phyloP scores from a whole-genome alignment of 1,140 invertebrate genomes.

The Nomia melanderi region DNA sequence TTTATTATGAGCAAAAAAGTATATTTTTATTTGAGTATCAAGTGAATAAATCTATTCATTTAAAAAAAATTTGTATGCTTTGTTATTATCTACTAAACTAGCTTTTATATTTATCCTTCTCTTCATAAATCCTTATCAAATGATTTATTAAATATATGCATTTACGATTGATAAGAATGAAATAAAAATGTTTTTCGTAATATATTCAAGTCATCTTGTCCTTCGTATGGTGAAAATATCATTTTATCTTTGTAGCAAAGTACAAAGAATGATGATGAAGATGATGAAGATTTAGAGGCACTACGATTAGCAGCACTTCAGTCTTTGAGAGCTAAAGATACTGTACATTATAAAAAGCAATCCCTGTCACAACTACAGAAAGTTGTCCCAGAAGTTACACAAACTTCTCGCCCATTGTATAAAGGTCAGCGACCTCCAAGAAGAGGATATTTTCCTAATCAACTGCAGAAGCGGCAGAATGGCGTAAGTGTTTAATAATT shows the following conservation, averaged over 20 bases:
- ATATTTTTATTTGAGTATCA: background rate
- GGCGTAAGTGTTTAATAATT: constrained; percentile 57
- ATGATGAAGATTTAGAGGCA: constrained; percentile 78
- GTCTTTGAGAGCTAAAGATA: constrained; percentile 67
- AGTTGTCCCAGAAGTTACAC: constrained; percentile 44
- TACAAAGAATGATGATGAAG: constrained; percentile 71
- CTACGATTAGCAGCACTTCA: constrained; percentile 76
- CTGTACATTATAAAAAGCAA: constrained; percentile 51
- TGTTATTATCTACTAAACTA: background rate
- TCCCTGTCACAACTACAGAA: constrained; percentile 40
- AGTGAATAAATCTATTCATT: background rate
- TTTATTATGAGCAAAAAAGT: background rate
- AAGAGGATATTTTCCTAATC: constrained; percentile 61
- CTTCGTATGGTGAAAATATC: constrained; percentile 54
- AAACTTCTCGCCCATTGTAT: constrained; percentile 55
- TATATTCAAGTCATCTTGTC: constrained; percentile 1
- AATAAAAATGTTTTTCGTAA: background rate
- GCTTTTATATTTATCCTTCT: background rate
- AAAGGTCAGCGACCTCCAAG: constrained; percentile 55
- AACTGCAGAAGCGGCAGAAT: constrained; percentile 65
- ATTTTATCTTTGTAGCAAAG: constrained; percentile 54
- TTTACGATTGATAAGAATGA: background rate
- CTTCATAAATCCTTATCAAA: background rate
- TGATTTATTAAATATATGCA: too few species aligned
- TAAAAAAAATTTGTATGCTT: background rate